Conservation (phyloP, 2,797 vertebrate species). For the Neosalanx taihuensis region DNA sequence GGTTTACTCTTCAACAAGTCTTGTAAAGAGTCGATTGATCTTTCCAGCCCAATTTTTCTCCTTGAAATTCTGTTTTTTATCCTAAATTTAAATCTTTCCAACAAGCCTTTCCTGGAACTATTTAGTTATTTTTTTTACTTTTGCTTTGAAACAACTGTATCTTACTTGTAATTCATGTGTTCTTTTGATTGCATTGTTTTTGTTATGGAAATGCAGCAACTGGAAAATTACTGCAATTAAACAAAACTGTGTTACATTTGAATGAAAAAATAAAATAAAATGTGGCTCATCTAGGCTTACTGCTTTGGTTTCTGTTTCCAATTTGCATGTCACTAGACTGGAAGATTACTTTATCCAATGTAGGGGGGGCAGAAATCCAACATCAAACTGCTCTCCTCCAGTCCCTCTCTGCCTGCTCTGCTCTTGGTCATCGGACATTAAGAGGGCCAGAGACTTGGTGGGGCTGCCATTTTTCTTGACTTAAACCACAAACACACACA, state of each 20-base stretch:
- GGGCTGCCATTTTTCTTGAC: not conserved
- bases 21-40: not conserved
- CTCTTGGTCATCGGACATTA: constrained; percentile 14
- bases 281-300: constrained; percentile 20
- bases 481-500: not conserved
- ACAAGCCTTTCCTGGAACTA: not conserved
- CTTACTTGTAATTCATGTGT: not conserved
- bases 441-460: not conserved
- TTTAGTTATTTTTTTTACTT: not conserved
- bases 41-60: not conserved
- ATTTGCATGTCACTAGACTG: no score
- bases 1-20: not conserved
- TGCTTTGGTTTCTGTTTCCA: not conserved
- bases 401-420: not conserved
- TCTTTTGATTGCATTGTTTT: constrained; percentile 2
- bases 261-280: constrained; percentile 24
- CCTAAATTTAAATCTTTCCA: not conserved
- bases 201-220: constrained; percentile 38
- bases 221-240: constrained; percentile 43
- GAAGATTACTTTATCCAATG: not conserved
- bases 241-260: constrained; percentile 5
- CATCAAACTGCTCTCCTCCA: no score
- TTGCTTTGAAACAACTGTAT: constrained; percentile 4
- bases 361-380: no score
- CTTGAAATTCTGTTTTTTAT: not conserved